phyloP scores from a whole-genome alignment of 2,888 invertebrate genomes.

The Esperia sulphurella region DNA sequence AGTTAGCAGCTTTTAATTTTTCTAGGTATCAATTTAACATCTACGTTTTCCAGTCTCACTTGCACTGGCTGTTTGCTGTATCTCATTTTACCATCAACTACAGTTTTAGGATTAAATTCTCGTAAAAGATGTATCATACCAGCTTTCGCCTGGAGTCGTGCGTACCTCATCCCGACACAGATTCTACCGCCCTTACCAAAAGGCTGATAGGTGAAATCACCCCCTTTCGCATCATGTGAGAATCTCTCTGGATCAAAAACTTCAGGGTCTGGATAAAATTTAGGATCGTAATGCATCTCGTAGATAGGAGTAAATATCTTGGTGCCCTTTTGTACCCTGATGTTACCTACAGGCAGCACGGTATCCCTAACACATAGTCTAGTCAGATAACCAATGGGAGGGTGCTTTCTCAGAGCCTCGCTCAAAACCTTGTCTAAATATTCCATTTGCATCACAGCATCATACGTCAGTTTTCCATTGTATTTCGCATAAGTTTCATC shows the following conservation, averaged over 20 bases:
- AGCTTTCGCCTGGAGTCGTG: slow-evolving; percentile 27
- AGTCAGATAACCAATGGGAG: slow-evolving; percentile 42
- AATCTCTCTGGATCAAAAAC: slow-evolving; percentile 62
- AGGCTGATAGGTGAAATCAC: slow-evolving; percentile 49
- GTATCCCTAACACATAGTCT: slow-evolving; percentile 40
- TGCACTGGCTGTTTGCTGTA: slow-evolving; percentile 15
- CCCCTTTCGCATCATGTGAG: slow-evolving; percentile 27
- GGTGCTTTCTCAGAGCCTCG: slow-evolving; percentile 44
- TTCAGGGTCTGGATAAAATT: slow-evolving; percentile 61
- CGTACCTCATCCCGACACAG: slow-evolving; percentile 58
- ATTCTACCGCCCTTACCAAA: slow-evolving; percentile 64
- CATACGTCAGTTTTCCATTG: slow-evolving; percentile 36
- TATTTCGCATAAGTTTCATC: slow-evolving; percentile 33
- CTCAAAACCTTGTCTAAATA: slow-evolving; percentile 46
- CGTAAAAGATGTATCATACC: slow-evolving; percentile 19
- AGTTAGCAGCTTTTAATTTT: not conserved
- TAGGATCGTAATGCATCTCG: slow-evolving; percentile 57
- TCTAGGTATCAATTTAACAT: slow-evolving; percentile 14
- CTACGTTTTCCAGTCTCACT: slow-evolving; percentile 13
- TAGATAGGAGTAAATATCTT: slow-evolving; percentile 42
- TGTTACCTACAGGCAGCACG: slow-evolving; percentile 46
- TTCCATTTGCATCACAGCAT: slow-evolving; percentile 36
- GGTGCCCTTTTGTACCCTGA: slow-evolving; percentile 44
- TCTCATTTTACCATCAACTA: slow-evolving; percentile 13
- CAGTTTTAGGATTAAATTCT: slow-evolving; percentile 15